Conservation (phyloP, 2,888 invertebrate genomes). For the Habrosyne pyritoides region DNA sequence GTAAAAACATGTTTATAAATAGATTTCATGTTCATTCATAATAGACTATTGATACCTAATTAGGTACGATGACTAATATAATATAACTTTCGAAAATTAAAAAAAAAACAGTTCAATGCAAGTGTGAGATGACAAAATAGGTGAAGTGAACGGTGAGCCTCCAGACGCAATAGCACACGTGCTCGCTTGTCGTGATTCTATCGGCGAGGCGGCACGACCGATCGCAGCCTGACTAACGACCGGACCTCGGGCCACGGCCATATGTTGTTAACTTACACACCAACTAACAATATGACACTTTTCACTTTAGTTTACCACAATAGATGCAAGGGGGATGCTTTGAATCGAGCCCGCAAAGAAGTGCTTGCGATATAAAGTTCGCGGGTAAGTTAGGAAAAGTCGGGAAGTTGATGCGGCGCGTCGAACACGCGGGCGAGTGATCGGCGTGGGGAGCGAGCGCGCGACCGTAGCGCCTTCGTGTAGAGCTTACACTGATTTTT, state of each 20-base stretch:
- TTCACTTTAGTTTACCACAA: slow-evolving; percentile 58
- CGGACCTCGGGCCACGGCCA: slow-evolving; percentile 73
- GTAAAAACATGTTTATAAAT: background rate
- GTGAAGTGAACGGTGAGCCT: slow-evolving; percentile 79
- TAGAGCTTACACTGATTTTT: slow-evolving; percentile 82
- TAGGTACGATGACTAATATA: slow-evolving; percentile 58
- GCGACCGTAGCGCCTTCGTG: slow-evolving; percentile 73
- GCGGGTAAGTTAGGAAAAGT: slow-evolving; percentile 30
- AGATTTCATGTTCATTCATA: background rate
- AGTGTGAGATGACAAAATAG: slow-evolving; percentile 69
- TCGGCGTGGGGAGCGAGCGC: slow-evolving; percentile 49
- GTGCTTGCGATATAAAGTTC: slow-evolving; percentile 33
- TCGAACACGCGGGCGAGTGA: slow-evolving; percentile 39
- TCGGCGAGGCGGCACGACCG: slow-evolving; percentile 57
- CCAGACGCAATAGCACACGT: slow-evolving; percentile 73
- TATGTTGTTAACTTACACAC: slow-evolving; percentile 75
- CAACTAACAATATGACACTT: slow-evolving; percentile 63
- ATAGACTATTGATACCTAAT: slow-evolving; percentile 38
- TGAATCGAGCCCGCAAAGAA: slow-evolving; percentile 18
- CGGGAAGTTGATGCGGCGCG: slow-evolving; percentile 36
- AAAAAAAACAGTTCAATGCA: slow-evolving; percentile 58
- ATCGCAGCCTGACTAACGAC: slow-evolving; percentile 42
- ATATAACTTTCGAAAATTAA: slow-evolving; percentile 61
- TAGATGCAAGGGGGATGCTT: slow-evolving; percentile 18
- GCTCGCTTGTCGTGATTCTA: slow-evolving; percentile 71